phyloP scores from a whole-genome alignment of 2,797 vertebrate species.

The Amphiprion clarkii region DNA sequence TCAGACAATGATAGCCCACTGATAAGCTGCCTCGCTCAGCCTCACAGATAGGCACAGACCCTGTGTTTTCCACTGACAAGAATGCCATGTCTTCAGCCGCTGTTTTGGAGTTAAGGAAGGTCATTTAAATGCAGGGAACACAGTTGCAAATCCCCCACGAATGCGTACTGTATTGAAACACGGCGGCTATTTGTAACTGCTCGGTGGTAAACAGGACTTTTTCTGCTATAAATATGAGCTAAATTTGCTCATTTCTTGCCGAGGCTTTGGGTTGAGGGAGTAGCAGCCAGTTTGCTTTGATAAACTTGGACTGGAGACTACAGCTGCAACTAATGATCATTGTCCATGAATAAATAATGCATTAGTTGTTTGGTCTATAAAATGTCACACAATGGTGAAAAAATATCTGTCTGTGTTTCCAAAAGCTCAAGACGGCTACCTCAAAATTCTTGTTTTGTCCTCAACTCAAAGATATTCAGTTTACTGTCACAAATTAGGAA shows the following conservation, averaged over 20 bases:
- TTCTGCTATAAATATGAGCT: not conserved
- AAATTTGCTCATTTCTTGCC: not conserved
- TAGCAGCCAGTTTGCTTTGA: not conserved
- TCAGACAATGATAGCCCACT: conserved; percentile 80
- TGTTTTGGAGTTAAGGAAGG: conserved; percentile 42
- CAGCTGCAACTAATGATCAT: too few species aligned
- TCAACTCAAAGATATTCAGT: too few species aligned
- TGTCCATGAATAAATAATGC: too few species aligned
- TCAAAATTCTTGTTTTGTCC: too few species aligned
- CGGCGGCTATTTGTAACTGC: conserved; percentile 13
- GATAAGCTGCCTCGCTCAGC: conserved; percentile 68
- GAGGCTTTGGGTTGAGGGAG: not conserved
- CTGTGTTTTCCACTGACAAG: conserved; percentile 47
- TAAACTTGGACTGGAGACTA: not conserved
- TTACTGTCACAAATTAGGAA: too few species aligned
- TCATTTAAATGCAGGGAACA: conserved; percentile 41
- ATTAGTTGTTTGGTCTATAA: too few species aligned
- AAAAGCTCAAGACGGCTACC: too few species aligned
- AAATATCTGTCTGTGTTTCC: too few species aligned
- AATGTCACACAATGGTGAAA: too few species aligned
- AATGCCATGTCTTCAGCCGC: conserved; percentile 49
- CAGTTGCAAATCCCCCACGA: conserved; percentile 24
- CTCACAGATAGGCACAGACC: conserved; percentile 54
- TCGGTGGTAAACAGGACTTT: not conserved
- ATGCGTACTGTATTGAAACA: conserved; percentile 8